Conservation (phyloP, 2,888 invertebrate genomes). For the Ramazzottius varieornatus region DNA sequence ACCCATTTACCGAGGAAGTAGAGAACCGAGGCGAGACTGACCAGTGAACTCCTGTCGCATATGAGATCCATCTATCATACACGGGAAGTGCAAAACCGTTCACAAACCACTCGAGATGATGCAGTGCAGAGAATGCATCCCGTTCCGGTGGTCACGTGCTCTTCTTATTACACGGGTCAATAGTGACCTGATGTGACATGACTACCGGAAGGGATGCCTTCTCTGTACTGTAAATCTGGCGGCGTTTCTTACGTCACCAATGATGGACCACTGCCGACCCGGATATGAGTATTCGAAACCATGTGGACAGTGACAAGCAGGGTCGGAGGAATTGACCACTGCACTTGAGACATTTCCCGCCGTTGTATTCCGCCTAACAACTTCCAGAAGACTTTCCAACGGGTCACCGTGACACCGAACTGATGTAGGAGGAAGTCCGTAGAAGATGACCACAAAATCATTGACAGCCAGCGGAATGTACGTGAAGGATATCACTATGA, state of each 20-base stretch:
- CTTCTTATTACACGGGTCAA: too few species aligned
- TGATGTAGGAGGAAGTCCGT: conserved; percentile 5
- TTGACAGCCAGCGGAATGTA: conserved; percentile 7
- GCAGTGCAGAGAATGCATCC: too few species aligned
- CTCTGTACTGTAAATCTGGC: background rate
- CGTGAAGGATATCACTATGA: conserved; percentile 6
- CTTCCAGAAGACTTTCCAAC: too few species aligned
- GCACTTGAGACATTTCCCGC: background rate
- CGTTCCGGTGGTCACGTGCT: too few species aligned
- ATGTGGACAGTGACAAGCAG: background rate
- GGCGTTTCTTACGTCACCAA: background rate
- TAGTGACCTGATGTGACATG: too few species aligned
- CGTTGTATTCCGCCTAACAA: background rate
- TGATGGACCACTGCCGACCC: background rate
- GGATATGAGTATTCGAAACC: background rate
- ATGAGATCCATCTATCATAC: conserved; percentile 6
- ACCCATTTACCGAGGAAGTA: conserved; percentile 6
- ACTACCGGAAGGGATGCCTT: too few species aligned
- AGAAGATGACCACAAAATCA: conserved; percentile 7
- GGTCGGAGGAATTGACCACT: background rate
- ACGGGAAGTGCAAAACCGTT: background rate
- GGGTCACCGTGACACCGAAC: background rate
- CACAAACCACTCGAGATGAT: too few species aligned
- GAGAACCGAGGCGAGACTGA: conserved; percentile 3
- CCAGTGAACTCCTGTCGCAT: conserved; percentile 5